Evolutionary conservation across 2,888 invertebrate genomes (phyloP), one percentile per base, ranked within the genome.

Genomic region (Ceramica pisi): DNA sequence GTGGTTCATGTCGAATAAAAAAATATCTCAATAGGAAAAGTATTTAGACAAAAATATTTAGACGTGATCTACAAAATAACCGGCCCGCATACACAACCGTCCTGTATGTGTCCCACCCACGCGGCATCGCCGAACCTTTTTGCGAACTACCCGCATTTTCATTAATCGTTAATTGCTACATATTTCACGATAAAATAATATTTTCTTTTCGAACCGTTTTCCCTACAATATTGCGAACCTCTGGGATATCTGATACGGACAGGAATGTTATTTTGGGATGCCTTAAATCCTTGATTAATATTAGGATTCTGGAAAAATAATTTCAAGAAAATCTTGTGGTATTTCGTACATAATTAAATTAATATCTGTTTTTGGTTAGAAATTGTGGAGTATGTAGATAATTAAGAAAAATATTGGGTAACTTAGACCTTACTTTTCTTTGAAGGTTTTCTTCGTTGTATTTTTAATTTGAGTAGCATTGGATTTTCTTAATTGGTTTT

Each of bases 91-190:
- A 26, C 19, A 53, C 26, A 56, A 35, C 51, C 31, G 10, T 46
- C 14, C 12, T 23, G 21, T 46, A 31, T 14, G 9, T 26, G 41
- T 8, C 5, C 57, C 53, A 41, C 66, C 59, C 62, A 66, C 62
- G 55, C 41, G 4, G 19, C 10, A 50, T n/a, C 31, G 19, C 0
- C 21, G 31, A 59, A 46, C 64, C 63, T 79, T 69, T 78, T 41
- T 16, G 38, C 16, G 35, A 65, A 62, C 60, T 82, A 69, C 75
- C 57, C 53, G 38, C 59, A 65, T 70, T 70, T 83, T 71, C 71
- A 83, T 69, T 80, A 75, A 62, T 59, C 71, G 59, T 67, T 79
- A 82, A 80, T 82, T 75, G 69, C 70, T 82, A 71, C 69, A 75
- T 69, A 74, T 82, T 68, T 80, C 60, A 71, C 62, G 65, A 60